Evolutionary conservation across 2,797 vertebrate species (phyloP).

Genomic region (Coregonus ussuriensis): DNA sequence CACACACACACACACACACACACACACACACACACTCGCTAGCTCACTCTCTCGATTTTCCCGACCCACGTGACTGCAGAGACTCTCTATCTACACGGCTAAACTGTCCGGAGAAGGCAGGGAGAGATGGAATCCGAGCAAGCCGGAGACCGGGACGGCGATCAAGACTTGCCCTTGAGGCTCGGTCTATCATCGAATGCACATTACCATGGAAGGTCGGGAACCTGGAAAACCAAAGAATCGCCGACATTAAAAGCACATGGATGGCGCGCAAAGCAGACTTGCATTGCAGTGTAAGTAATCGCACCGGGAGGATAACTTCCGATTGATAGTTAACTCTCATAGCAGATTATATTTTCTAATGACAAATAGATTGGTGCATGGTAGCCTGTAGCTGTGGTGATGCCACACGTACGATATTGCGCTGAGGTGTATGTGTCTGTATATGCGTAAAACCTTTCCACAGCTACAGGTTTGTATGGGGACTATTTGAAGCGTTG

Average conservation of each 20-base stretch:
- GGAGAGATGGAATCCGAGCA: conserved; percentile 57
- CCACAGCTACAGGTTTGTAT: conserved; percentile 3
- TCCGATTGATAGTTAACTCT: conserved; percentile 7
- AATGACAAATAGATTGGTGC: not conserved
- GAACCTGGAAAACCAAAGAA: not conserved
- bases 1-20: not conserved
- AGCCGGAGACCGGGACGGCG: conserved; percentile 39
- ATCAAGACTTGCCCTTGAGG: conserved; percentile 26
- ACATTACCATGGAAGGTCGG: not conserved
- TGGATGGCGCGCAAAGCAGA: conserved; percentile 10
- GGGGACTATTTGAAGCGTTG: not conserved
- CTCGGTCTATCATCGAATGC: conserved; percentile 3
- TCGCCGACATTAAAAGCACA: conserved; percentile 14
- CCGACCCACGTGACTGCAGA: conserved; percentile 91
- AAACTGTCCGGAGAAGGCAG: conserved; percentile 68
- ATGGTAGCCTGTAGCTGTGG: not conserved
- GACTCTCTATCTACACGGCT: conserved; percentile 73
- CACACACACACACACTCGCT: not conserved
- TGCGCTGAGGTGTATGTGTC: too few species aligned
- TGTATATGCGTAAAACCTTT: conserved; percentile 8
- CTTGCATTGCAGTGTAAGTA: conserved; percentile 18
- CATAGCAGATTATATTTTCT: not conserved
- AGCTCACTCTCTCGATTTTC: conserved; percentile 25
- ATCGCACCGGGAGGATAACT: conserved; percentile 17
- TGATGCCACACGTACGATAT: not conserved